Evolutionary conservation across 2,797 vertebrate species (phyloP).

Genomic region (Emys orbicularis): DNA sequence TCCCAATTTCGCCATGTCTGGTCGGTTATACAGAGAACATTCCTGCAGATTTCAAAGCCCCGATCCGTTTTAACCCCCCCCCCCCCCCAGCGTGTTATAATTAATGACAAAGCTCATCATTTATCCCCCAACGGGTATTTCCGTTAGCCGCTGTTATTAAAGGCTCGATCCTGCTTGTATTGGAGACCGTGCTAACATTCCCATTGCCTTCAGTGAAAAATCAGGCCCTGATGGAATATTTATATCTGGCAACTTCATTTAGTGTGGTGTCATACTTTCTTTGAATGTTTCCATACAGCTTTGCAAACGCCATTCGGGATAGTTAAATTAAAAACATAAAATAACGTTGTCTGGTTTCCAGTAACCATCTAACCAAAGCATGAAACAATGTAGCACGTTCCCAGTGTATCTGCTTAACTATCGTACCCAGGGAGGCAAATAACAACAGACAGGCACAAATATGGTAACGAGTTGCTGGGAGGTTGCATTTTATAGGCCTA

Average conservation of each 20-base stretch:
- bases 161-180: not conserved
- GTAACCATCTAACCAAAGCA: not conserved
- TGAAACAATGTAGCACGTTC: too few relatives aligned
- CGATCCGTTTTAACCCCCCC: not conserved
- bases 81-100: not conserved
- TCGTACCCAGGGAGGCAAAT: not conserved
- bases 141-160: not conserved
- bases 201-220: not conserved
- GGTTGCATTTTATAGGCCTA: not conserved
- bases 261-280: not conserved
- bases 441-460: not conserved
- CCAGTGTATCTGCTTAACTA: not conserved
- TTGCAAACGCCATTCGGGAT: not conserved
- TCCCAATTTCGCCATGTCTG: too few relatives aligned
- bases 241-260: not conserved
- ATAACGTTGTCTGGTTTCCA: not conserved
- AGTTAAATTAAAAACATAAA: not conserved
- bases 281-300: not conserved
- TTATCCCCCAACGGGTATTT: not conserved
- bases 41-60: not conserved
- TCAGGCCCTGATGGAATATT: not conserved
- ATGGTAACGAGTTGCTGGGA: not conserved
- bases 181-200: not conserved
- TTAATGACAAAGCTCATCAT: not conserved
- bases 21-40: not conserved